Percentiles rank a stretch among this genome's conserved stretches.
Conservation (phyloP, 35 echinoderm and acorn worm genomes). For the Nesometra sesokonis region DNA sequence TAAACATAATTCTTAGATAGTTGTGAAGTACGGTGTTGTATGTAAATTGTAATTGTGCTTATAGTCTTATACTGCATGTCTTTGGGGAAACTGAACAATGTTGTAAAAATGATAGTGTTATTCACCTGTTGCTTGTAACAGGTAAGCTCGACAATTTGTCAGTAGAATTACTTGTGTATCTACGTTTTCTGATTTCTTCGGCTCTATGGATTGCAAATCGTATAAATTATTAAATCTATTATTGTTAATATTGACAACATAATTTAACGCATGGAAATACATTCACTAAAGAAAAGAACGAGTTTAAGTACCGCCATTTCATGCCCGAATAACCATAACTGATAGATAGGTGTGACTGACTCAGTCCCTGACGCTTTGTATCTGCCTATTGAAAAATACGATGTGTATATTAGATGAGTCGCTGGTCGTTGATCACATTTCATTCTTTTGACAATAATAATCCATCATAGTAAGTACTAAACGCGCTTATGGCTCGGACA, state of each 20-base stretch:
- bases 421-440: background rate
- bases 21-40: too few relatives aligned
- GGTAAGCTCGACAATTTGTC: too few relatives aligned
- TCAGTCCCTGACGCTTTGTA: background rate
- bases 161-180: too few relatives aligned
- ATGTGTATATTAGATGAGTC: background rate
- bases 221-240: too few relatives aligned
- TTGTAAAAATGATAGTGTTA: too few relatives aligned
- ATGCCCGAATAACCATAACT: background rate
- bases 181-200: too few relatives aligned
- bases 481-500: background rate
- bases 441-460: conserved; percentile 1
- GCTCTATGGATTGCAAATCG: too few relatives aligned
- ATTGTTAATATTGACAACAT: background rate
- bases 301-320: background rate
- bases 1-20: too few relatives aligned
- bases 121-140: too few relatives aligned
- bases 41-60: too few relatives aligned
- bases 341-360: background rate
- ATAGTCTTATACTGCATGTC: too few relatives aligned
- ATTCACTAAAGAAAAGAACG: background rate
- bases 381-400: background rate
- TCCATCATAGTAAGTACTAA: background rate
- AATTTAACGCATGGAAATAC: background rate
- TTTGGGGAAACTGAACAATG: too few relatives aligned